These are phyloP conservation scores for Tokudaia tokunoshimensis DNA, from an alignment of 2,797 vertebrate genomes.

Conservation along the genomic window DNA sequence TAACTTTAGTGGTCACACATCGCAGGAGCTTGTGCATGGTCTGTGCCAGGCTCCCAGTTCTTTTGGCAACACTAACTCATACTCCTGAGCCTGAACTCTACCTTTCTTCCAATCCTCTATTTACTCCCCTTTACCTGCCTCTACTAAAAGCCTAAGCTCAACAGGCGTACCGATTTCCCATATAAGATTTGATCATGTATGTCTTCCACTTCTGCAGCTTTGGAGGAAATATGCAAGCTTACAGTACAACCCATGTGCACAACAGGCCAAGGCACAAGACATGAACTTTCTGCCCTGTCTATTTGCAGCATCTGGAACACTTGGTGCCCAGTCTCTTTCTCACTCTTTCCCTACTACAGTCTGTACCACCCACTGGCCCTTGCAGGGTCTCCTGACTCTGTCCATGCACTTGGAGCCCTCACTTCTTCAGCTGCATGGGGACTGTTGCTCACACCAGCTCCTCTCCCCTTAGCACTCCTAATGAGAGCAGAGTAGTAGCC, in stretches of 20 bases:
- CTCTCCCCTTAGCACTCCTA: background rate
- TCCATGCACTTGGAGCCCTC: background rate
- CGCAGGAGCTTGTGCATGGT: accelerated
- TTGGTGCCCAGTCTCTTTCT: too few species aligned
- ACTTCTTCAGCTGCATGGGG: accelerated
- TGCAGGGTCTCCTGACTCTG: background rate
- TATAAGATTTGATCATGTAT: too few species aligned
- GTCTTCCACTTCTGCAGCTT: background rate
- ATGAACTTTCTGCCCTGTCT: background rate
- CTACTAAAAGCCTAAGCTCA: accelerated
- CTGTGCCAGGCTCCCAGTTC: accelerated
- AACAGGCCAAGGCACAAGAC: background rate
- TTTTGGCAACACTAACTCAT: background rate
- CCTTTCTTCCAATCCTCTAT: too few species aligned
- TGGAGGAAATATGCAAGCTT: background rate
- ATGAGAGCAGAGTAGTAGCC: background rate
- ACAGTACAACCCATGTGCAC: background rate
- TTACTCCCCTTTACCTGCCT: too few species aligned
- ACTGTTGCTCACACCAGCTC: background rate
- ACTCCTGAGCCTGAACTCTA: accelerated
- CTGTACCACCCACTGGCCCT: background rate
- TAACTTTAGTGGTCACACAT: too few species aligned
- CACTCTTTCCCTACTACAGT: accelerated
- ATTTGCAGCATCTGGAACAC: background rate
- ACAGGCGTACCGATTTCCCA: too few species aligned